Conservation (phyloP, 2,113 vertebrate genomes). For the Anser cygnoides region DNA sequence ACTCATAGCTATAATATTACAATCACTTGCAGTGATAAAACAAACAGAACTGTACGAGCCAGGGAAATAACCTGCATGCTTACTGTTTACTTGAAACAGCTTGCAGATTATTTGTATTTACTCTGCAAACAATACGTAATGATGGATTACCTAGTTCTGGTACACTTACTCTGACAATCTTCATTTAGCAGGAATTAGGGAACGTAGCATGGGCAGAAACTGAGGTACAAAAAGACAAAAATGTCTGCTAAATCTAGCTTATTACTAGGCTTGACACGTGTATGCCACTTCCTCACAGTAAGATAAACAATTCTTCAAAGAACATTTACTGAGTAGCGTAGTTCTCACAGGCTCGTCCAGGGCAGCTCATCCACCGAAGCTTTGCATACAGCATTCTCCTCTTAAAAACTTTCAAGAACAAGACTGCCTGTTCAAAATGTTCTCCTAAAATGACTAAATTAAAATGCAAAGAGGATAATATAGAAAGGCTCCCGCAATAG, state of each 20-base stretch:
- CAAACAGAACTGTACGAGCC: neutral
- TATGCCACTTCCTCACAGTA: neutral
- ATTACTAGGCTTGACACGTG: neutral
- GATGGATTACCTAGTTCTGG: neutral
- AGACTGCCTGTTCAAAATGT: neutral
- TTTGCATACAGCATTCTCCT: neutral
- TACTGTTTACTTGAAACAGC: neutral
- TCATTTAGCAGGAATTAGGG: neutral
- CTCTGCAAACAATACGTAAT: neutral
- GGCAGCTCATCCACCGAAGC: neutral
- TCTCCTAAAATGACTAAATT: neutral
- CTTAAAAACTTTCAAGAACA: neutral
- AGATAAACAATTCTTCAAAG: neutral
- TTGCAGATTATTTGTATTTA: neutral
- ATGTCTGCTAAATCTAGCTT: neutral
- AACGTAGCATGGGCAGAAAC: neutral
- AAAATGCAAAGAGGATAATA: neutral
- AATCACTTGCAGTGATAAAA: neutral
- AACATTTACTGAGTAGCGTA: neutral
- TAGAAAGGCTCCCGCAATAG: neutral
- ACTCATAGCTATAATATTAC: neutral
- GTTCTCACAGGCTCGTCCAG: neutral
- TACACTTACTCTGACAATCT: neutral
- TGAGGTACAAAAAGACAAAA: neutral
- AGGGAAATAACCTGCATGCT: neutral